These are phyloP conservation scores for Gambelia wislizenii DNA, from an alignment of 2,797 vertebrate genomes.

Conservation along the genomic window DNA sequence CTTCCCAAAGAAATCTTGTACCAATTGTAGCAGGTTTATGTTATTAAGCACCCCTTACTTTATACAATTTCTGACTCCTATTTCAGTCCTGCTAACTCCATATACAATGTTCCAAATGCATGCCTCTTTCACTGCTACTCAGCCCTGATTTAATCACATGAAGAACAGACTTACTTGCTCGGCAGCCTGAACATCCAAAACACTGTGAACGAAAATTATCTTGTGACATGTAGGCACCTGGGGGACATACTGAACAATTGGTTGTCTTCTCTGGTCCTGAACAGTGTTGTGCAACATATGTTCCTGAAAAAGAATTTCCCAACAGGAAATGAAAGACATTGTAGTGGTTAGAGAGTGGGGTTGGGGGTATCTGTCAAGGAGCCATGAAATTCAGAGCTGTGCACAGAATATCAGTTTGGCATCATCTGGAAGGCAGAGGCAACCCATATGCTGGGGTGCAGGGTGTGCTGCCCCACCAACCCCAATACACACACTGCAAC, in stretches of 20 bases:
- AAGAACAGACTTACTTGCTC: conserved; percentile 48
- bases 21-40: neutral
- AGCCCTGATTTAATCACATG: neutral
- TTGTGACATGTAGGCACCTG: conserved; percentile 51
- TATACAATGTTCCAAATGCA: neutral
- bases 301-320: conserved; percentile 63
- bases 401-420: neutral
- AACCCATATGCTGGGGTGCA: neutral
- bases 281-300: conserved; percentile 69
- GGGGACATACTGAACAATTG: conserved; percentile 38
- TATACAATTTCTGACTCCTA: neutral
- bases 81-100: neutral
- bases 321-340: neutral
- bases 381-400: neutral
- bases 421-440: neutral
- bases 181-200: conserved; percentile 52
- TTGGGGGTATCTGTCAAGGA: neutral
- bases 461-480: neutral
- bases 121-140: neutral
- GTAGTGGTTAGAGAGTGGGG: neutral
- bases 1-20: neutral
- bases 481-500: neutral
- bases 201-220: conserved; percentile 65
- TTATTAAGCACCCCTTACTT: neutral
- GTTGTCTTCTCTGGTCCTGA: conserved; percentile 34